Evolutionary conservation across 2,888 invertebrate species (phyloP), one percentile per base, ranked within the genome.

Genomic region (Drosophila aldrichi): DNA sequence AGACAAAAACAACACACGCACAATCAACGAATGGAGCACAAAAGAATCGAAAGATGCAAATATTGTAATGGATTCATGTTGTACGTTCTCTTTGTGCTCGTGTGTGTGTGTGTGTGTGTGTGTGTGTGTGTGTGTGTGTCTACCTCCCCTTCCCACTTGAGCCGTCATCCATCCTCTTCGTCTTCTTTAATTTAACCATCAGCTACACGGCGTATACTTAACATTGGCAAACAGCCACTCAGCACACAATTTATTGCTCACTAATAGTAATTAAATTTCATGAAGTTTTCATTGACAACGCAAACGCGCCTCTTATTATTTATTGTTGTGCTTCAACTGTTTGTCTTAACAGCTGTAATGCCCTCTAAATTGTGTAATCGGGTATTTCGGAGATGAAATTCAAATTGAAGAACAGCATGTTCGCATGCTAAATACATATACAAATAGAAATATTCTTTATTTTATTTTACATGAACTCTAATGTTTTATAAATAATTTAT

Each of bases 11-110:
- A 46, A 36, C 51, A 36, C 20, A 43, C 43, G 36, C 40, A 56
- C 49, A 57, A 46, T n/a, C 46, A 48, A 46, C 75, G 51, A 75
- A 75, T 62, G 62, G 41, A 66, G 66, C 66, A 70, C 65, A 87
- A 67, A 75, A 72, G 77, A 77, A 84, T 72, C 73, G 70, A 87
- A 74, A 70, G 58, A 70, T 74, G 75, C 82, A 81, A 88, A 83
- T 84, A 79, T 79, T 86, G 77, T 83, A 81, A 86, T 86, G 74
- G 70, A 86, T 81, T 87, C 87, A 72, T 80, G 77, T 70, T 57
- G 55, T 56, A 49, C 44, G 61, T 46, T 70, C 36, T 54, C 34
- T 46, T n/a, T 22, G 9, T 46, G 20, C 36, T 8, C 14, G 14
- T 51, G 10, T 12, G 1, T 4, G n/a, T 32, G 10, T 49, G 18